A percentile compares a stretch with the other conserved stretches of the same genome.
Conservation (phyloP, 64 coral and sea anemone species). For the Pocillopora damicornis region DNA sequence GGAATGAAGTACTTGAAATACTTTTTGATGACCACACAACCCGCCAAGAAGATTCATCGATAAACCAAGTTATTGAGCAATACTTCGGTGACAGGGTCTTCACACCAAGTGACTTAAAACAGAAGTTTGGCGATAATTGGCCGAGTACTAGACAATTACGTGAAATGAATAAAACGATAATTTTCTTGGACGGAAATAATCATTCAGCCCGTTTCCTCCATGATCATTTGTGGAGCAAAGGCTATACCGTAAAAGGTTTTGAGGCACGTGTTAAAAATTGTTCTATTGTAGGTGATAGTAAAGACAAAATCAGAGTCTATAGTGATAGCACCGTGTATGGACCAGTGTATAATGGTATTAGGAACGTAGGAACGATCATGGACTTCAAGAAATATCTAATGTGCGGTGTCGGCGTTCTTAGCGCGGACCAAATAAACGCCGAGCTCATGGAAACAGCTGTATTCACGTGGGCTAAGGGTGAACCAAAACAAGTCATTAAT, state of each 20-base stretch:
- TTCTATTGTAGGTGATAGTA: neutral
- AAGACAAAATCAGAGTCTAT: neutral
- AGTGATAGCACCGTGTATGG: constrained; percentile 67
- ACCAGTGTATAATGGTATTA: constrained; percentile 49
- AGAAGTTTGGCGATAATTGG: constrained; percentile 47
- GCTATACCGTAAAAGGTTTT: constrained; percentile 38
- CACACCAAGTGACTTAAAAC: constrained; percentile 52
- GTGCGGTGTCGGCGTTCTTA: constrained; percentile 40
- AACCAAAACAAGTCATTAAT: constrained; percentile 44
- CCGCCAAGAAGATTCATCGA: constrained; percentile 3
- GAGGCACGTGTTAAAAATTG: constrained; percentile 21
- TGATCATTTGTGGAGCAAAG: constrained; percentile 10
- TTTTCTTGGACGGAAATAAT: constrained; percentile 18
- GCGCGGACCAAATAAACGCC: constrained; percentile 52
- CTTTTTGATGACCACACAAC: constrained; percentile 67
- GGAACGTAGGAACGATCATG: constrained; percentile 29
- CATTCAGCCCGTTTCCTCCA: constrained; percentile 38
- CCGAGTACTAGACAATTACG: constrained; percentile 48
- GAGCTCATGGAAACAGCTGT: constrained; percentile 44
- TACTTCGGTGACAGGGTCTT: constrained; percentile 64
- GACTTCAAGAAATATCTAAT: constrained; percentile 56
- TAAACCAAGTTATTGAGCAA: constrained; percentile 46
- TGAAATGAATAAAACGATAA: constrained; percentile 46
- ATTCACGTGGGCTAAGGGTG: constrained; percentile 58
- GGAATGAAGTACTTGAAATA: constrained; percentile 59